Conservation (phyloP, 2,888 invertebrate genomes). For the Pachymerium ferrugineum region DNA sequence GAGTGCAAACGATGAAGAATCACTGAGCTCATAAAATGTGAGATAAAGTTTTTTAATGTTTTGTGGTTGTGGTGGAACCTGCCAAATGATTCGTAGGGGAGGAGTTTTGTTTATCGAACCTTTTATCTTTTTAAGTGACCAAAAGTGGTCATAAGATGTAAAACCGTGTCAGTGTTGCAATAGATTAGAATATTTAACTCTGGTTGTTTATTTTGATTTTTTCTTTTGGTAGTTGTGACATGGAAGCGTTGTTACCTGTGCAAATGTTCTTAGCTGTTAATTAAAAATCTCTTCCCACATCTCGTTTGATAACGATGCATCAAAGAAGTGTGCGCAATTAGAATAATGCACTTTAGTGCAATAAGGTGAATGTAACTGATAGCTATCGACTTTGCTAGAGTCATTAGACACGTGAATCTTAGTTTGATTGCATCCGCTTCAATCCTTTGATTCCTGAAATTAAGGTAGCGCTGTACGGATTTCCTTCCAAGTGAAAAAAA, state of each 20-base stretch:
- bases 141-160: background rate
- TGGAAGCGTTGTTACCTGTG: background rate
- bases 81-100: background rate
- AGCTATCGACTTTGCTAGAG: too few relatives aligned
- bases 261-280: background rate
- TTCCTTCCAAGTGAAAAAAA: too few relatives aligned
- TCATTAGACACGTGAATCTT: too few relatives aligned
- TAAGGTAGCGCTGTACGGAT: too few relatives aligned
- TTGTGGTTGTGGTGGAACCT: background rate
- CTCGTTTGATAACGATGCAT: too few relatives aligned
- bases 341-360: background rate
- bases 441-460: too few relatives aligned
- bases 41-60: background rate
- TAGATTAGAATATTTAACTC: background rate
- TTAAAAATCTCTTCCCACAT: background rate
- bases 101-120: background rate
- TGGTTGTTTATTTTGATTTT: background rate
- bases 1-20: constrained; percentile 18
- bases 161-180: background rate
- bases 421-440: too few relatives aligned
- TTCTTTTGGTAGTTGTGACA: background rate
- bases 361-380: background rate
- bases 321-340: too few relatives aligned
- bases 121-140: background rate
- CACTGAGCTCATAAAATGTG: constrained; percentile 21